Conservation (phyloP, 2,797 vertebrate genomes). For the Etheostoma nigrum region DNA sequence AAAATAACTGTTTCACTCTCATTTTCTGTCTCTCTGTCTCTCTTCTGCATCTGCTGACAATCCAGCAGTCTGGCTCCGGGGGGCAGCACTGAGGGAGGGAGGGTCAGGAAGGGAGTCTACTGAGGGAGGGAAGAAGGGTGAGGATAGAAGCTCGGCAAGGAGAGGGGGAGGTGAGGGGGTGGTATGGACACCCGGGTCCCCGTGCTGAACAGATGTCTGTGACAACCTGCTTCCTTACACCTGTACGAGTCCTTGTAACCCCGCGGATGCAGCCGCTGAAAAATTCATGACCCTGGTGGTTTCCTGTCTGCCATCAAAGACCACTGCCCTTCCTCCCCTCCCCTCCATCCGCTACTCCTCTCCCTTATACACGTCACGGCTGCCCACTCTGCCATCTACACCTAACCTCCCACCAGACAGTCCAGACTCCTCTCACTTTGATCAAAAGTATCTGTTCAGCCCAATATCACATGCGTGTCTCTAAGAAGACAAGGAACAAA, state of each 20-base stretch:
- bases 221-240: constrained; percentile 92
- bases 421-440: constrained; percentile 72
- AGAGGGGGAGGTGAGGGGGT: not conserved
- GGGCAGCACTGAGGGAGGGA: constrained; percentile 56
- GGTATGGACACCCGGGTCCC: constrained; percentile 68
- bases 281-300: constrained; percentile 89
- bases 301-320: constrained; percentile 87
- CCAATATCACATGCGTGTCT: not conserved
- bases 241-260: constrained; percentile 88
- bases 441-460: constrained; percentile 42
- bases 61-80: constrained; percentile 86
- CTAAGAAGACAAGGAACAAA: not conserved
- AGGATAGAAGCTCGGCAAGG: constrained; percentile 16
- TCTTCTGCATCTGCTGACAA: constrained; percentile 90
- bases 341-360: constrained; percentile 3
- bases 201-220: constrained; percentile 90
- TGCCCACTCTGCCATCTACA: constrained; percentile 45
- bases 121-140: constrained; percentile 8
- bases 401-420: constrained; percentile 38
- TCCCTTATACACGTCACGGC: constrained; percentile 2
- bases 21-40: constrained; percentile 82
- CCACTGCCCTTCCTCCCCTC: constrained; percentile 10
- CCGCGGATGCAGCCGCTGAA: constrained; percentile 78
- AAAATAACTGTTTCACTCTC: constrained; percentile 69
- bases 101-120: constrained; percentile 58